Evolutionary conservation across 2,797 vertebrate genomes (phyloP).

Genomic region (Cryptoprocta ferox): DNA sequence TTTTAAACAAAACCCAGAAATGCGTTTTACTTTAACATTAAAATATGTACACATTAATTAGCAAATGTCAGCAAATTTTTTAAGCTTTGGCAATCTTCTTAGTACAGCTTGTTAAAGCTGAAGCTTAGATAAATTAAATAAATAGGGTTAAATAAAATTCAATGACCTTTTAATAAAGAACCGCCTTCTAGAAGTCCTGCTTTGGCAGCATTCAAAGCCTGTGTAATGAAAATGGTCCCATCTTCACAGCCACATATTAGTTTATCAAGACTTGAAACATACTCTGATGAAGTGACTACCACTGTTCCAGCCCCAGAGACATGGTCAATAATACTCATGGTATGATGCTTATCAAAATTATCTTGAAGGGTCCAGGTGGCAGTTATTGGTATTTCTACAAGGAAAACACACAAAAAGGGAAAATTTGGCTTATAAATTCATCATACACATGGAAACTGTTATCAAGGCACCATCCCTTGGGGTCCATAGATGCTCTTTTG

Average conservation of each 20-base stretch:
- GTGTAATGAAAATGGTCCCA: slow-evolving; percentile 85
- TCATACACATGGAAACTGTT: background rate
- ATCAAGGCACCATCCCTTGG: background rate
- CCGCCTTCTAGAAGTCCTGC: slow-evolving; percentile 84
- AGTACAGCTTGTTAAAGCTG: background rate
- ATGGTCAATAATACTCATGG: slow-evolving; percentile 81
- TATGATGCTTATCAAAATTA: slow-evolving; percentile 83
- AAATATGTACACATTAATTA: background rate
- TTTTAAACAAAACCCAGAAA: background rate
- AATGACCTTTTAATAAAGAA: slow-evolving; percentile 83
- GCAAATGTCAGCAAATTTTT: background rate
- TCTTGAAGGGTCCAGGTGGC: slow-evolving; percentile 86
- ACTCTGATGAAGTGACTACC: slow-evolving; percentile 85
- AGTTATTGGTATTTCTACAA: slow-evolving; percentile 86
- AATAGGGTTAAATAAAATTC: slow-evolving; percentile 25
- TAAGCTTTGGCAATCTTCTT: background rate
- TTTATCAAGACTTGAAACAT: slow-evolving; percentile 85
- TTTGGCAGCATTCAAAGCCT: slow-evolving; percentile 85
- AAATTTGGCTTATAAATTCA: background rate
- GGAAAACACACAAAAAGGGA: background rate
- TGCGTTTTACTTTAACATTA: background rate
- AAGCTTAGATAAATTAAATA: slow-evolving; percentile 25
- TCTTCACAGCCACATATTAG: slow-evolving; percentile 89
- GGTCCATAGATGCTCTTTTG: background rate
- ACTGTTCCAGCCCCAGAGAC: background rate